These are phyloP conservation scores for Ceratotherium simum DNA, from an alignment of 2,113 vertebrate genomes.

Conservation along the genomic window DNA sequence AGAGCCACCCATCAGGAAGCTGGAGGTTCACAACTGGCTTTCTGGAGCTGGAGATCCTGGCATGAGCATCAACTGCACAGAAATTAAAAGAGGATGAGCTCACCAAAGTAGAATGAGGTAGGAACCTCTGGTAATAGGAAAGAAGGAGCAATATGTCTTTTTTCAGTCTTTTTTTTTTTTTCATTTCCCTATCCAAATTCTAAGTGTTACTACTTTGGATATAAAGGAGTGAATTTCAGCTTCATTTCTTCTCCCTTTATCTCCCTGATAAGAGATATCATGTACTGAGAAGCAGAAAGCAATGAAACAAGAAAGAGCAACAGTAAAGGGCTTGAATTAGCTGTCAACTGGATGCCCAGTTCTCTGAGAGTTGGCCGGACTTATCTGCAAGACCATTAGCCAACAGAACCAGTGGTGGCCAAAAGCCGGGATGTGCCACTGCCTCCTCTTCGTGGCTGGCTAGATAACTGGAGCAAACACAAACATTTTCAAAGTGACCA, in stretches of 20 bases:
- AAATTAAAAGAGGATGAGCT: neutral
- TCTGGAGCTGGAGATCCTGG: neutral
- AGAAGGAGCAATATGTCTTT: neutral
- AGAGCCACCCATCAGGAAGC: neutral
- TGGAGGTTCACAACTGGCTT: neutral
- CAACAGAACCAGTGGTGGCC: neutral
- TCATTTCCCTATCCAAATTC: constrained; percentile 27
- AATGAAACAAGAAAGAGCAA: neutral
- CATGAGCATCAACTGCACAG: neutral
- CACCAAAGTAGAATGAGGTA: neutral
- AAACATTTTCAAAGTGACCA: constrained; percentile 33
- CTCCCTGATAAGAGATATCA: neutral
- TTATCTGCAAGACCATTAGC: neutral
- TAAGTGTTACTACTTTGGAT: constrained; percentile 47
- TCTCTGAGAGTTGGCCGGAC: neutral
- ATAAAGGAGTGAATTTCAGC: neutral
- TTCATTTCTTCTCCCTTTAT: constrained; percentile 54
- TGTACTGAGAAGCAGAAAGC: neutral
- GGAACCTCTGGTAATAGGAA: neutral
- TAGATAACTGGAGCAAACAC: neutral
- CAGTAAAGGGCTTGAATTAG: neutral
- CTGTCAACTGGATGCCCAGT: neutral
- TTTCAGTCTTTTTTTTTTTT: neutral
- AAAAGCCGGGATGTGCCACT: neutral
- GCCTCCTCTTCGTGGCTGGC: neutral